Base-by-base conservation (phyloP, 2,113 vertebrate genomes). In the Pygathrix nemaeus region DNA sequence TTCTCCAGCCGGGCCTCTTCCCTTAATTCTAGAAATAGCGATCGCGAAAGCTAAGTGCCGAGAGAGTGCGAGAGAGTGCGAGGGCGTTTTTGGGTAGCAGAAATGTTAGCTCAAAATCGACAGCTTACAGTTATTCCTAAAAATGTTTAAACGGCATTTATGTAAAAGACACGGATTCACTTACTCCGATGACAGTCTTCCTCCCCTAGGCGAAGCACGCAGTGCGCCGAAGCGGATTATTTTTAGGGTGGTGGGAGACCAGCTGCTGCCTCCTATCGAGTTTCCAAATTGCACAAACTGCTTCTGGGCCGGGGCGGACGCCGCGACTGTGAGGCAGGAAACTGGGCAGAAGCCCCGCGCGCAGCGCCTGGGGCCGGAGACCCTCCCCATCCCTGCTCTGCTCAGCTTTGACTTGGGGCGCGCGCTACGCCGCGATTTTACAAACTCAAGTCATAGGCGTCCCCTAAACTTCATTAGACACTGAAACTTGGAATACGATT, bases 191-290 rank as follows among this genome's bases (percentile, higher is more conserved):
- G 95, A 76, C 98, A 98, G 83, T 96, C 98, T 98, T 98, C 95
- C 48, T 96, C 95, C 92, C 93, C 93, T 94, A 78, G 93, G 89
- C 78, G 97, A 96, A 98, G 97, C 94, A 6, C 92, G 94, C 98
- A 90, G 97, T 95, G 96, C 97, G 95, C 97, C 80, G 98, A 97
- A 96, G 97, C 94, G 95, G 98, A 99, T 99, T 99, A 99, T 99
- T 99, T 99, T 99, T 99, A 99, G 99, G 98, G 98, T 97, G 92
- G 96, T 98, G 98, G 98, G 98, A 99, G 98, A 99, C 99, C 99
- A 99, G 99, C 99, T 99, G 98, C 98, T 98, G 98, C 98, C 99
- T 99, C 99, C 99, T 99, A 99, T 99, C 99, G 98, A 98, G 98
- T 99, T 99, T 99, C 99, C 97, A 95, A 98, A 98, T 97, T 97